A percentile compares a stretch with the other conserved stretches of the same genome.
Conservation (phyloP, 2,113 vertebrate genomes). For the Paedocypris sp. region DNA sequence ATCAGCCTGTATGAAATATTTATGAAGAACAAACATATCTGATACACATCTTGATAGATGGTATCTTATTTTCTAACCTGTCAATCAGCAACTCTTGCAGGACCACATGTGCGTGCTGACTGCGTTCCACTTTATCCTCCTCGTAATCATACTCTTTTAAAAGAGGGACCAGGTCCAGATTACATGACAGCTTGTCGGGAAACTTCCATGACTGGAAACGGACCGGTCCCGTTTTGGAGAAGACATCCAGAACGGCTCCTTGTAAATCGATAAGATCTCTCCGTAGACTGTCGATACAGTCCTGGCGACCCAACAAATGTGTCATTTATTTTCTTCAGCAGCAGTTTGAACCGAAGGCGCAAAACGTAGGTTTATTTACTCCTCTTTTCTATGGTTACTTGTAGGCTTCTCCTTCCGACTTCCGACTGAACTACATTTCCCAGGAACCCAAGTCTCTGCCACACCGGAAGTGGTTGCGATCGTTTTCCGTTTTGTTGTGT, state of each 20-base stretch:
- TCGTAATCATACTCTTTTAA: conserved; percentile 71
- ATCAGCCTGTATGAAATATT: too few species aligned
- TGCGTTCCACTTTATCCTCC: conserved; percentile 67
- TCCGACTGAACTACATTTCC: conserved; percentile 34
- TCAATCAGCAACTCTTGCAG: conserved; percentile 83
- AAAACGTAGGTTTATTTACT: conserved; percentile 35
- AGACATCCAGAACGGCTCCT: conserved; percentile 69
- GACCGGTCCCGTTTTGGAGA: conserved; percentile 69
- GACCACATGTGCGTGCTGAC: conserved; percentile 75
- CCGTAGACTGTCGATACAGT: conserved; percentile 77
- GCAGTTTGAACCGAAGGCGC: not conserved
- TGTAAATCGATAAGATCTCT: conserved; percentile 84
- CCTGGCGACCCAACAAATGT: conserved; percentile 61
- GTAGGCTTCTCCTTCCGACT: too few species aligned
- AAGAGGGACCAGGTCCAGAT: conserved; percentile 71
- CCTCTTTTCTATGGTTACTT: conserved; percentile 40
- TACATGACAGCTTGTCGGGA: conserved; percentile 73
- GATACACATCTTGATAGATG: too few species aligned
- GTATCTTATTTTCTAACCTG: too few species aligned
- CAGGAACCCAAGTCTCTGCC: conserved; percentile 34
- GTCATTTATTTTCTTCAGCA: conserved; percentile 38
- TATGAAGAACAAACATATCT: too few species aligned
- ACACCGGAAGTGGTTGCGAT: conserved; percentile 46
- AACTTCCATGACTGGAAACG: conserved; percentile 85
- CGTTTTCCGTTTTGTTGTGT: not conserved